Conservation (phyloP, 2,797 vertebrate genomes). For the Sternarchorhynchus goeldii region DNA sequence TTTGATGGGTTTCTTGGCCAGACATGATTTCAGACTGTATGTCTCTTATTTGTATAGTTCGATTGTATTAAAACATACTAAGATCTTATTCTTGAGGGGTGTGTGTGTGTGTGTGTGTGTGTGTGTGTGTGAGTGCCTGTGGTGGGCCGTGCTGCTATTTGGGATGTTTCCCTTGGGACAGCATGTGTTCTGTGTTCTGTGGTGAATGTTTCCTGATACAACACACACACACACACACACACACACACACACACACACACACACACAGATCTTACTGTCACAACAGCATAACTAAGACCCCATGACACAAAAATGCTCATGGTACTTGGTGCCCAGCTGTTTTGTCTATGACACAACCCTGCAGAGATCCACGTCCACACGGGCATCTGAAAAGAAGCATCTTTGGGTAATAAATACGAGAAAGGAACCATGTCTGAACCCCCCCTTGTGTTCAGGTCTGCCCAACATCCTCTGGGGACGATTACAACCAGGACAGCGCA, state of each 20-base stretch:
- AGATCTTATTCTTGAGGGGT: constrained; percentile 8
- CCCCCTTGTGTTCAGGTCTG: constrained; percentile 63
- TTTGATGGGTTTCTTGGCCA: constrained; percentile 4
- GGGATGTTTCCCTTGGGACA: constrained; percentile 49
- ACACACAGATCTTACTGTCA: background rate
- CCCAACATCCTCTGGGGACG: constrained; percentile 82
- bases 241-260: background rate
- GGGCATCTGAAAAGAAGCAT: background rate
- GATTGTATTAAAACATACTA: background rate
- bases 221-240: constrained; percentile 37
- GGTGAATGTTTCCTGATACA: constrained; percentile 49
- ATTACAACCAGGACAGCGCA: constrained; percentile 83
- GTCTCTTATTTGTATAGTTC: background rate
- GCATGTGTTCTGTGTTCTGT: constrained; percentile 46
- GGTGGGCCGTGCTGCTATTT: constrained; percentile 42
- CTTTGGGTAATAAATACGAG: too few species aligned
- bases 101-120: constrained; percentile 13
- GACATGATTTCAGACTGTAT: background rate
- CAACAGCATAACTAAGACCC: constrained; percentile 34
- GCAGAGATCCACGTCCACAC: background rate
- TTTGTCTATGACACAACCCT: background rate
- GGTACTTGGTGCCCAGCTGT: background rate
- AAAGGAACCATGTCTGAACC: background rate
- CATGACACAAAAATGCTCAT: constrained; percentile 13
- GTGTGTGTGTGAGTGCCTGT: constrained; percentile 35